phyloP scores from a whole-genome alignment of 2,797 vertebrate species.

The Gymnodraco acuticeps region DNA sequence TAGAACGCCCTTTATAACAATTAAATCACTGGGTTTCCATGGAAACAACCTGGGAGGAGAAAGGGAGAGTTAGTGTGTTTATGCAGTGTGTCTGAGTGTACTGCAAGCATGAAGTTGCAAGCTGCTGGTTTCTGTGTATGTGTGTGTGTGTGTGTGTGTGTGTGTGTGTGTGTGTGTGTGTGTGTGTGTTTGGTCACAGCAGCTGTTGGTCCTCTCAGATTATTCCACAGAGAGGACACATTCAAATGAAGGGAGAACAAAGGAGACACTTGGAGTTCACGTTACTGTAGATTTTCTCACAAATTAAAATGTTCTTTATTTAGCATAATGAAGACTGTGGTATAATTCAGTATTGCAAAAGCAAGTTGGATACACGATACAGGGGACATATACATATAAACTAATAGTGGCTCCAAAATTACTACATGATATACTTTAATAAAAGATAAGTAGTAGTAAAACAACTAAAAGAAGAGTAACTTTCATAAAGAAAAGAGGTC shows the following conservation, averaged over 20 bases:
- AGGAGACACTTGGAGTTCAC: slow-evolving; percentile 19
- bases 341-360: background rate
- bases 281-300: background rate
- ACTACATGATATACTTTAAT: no score
- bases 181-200: slow-evolving; percentile 21
- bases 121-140: slow-evolving; percentile 28
- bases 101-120: slow-evolving; percentile 38
- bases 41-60: slow-evolving; percentile 36
- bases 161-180: slow-evolving; percentile 10
- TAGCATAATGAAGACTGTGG: slow-evolving; percentile 1
- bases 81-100: slow-evolving; percentile 26
- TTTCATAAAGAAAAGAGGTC: no score
- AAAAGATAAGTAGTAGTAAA: no score
- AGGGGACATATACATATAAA: accelerated
- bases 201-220: slow-evolving; percentile 56
- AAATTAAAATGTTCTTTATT: background rate
- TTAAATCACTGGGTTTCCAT: slow-evolving; percentile 51
- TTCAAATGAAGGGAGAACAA: slow-evolving; percentile 37
- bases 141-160: slow-evolving; percentile 28
- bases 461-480: no score
- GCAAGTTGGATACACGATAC: background rate
- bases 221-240: slow-evolving; percentile 43
- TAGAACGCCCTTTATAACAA: slow-evolving; percentile 37
- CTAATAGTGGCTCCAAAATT: background rate
- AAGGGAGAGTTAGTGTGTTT: slow-evolving; percentile 31